Evolutionary conservation across 2,113 vertebrate genomes (phyloP).

Genomic region (Pelodiscus sinensis): DNA sequence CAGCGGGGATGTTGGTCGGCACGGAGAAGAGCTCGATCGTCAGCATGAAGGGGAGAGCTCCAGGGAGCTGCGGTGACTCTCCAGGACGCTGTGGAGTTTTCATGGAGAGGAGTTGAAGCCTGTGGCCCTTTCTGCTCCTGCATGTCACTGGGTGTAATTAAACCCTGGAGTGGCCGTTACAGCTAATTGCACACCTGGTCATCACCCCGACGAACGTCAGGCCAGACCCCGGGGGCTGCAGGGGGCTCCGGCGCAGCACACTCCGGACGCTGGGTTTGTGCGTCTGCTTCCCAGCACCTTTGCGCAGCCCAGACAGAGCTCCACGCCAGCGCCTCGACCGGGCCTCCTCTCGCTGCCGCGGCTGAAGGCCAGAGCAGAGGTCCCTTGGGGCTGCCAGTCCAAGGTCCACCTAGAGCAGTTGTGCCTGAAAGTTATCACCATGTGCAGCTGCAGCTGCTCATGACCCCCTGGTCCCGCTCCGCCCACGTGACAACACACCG

Average conservation of each 20-base stretch:
- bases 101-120: slow-evolving; percentile 62
- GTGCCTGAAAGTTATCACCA: neutral
- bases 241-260: neutral
- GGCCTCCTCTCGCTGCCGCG: neutral
- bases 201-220: slow-evolving; percentile 64
- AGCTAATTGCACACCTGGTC: slow-evolving; percentile 60
- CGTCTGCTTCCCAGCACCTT: neutral
- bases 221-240: neutral
- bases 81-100: slow-evolving; percentile 65
- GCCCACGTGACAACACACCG: neutral
- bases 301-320: neutral
- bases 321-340: neutral
- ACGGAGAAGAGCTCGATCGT: slow-evolving; percentile 45
- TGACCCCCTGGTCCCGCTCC: neutral
- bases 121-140: slow-evolving; percentile 37
- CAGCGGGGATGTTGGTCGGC: neutral
- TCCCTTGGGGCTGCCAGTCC: neutral
- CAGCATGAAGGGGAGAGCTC: slow-evolving; percentile 52
- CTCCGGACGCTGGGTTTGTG: neutral
- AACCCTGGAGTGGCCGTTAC: slow-evolving; percentile 56
- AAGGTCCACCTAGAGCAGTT: neutral
- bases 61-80: slow-evolving; percentile 29
- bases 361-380: neutral
- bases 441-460: neutral
- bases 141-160: slow-evolving; percentile 46